phyloP scores from a whole-genome alignment of 2,113 vertebrate genomes.

The Vidua macroura region DNA sequence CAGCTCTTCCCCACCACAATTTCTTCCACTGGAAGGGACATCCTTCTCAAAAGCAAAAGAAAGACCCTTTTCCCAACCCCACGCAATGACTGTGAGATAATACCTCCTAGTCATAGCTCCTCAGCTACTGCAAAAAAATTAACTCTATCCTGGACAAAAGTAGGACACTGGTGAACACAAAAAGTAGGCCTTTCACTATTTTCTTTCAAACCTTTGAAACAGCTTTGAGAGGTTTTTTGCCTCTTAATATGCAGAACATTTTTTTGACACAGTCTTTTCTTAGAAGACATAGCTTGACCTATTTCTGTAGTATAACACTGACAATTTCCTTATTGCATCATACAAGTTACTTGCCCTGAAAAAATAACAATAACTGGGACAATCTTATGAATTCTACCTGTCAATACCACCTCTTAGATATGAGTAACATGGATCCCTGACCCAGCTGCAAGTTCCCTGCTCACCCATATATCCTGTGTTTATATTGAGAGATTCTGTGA shows the following conservation, averaged over 20 bases:
- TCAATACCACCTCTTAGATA: not conserved
- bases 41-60: not conserved
- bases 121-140: not conserved
- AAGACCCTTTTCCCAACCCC: not conserved
- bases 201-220: not conserved
- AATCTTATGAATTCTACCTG: not conserved
- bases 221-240: not conserved
- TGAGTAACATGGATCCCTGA: not conserved
- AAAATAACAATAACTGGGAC: not conserved
- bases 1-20: not conserved
- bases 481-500: not conserved
- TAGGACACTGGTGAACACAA: not conserved
- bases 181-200: not conserved
- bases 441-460: not conserved
- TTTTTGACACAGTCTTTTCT: not conserved
- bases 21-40: not conserved
- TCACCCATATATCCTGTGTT: not conserved
- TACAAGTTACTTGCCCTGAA: not conserved
- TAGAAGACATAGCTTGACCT: not conserved
- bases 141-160: not conserved
- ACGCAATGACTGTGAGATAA: not conserved
- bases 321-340: not conserved
- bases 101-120: not conserved
- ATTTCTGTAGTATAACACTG: not conserved
- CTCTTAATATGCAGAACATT: not conserved